Evolutionary conservation across 2,113 vertebrate species (phyloP), one percentile per base, ranked within the genome.

Genomic region (Pelodiscus sinensis): DNA sequence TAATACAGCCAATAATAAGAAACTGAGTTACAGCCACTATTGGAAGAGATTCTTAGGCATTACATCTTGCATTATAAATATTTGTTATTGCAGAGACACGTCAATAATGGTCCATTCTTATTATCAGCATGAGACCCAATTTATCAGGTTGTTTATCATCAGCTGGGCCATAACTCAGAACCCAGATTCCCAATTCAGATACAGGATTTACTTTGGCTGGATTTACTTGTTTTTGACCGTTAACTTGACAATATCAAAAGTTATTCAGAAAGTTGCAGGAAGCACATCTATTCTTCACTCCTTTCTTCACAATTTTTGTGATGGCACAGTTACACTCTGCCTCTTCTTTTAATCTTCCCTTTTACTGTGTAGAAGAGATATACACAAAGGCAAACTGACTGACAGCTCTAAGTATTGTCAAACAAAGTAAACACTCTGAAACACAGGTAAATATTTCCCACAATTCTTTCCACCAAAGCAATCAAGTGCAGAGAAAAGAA

Each of bases 11-110:
- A 25, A 4, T 9, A 5, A 10, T 4, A 58, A 25, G 24, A 58
- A 5, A 62, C 5, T 29, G 58, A 62, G 58, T 25, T 60, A 60
- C 25, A 60, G 58, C 55, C 25, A 62, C 25, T 62, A 25, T 6
- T 29, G 25, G 58, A 62, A 62, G 12, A 11, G 58, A 62, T 62
- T 62, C 25, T 29, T 62, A 62, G 13, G 9, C 79, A 91, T 79
- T 82, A 85, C 44, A 84, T 90, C 88, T 91, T 97, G 31, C 24
- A 71, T 52, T 84, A 87, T 89, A 93, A 96, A 90, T 94, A 94
- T 95, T 96, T 95, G n/a, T 68, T 91, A 80, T 29, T 3, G 4
- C 85, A 95, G 57, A 85, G 82, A 84, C 44, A 73, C 94, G 77
- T 35, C 90, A 92, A 87, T 95, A 90, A 90, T 91, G 22, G 51